phyloP scores from a whole-genome alignment of 2,888 invertebrate species.

The Caenorhabditis parvicauda region DNA sequence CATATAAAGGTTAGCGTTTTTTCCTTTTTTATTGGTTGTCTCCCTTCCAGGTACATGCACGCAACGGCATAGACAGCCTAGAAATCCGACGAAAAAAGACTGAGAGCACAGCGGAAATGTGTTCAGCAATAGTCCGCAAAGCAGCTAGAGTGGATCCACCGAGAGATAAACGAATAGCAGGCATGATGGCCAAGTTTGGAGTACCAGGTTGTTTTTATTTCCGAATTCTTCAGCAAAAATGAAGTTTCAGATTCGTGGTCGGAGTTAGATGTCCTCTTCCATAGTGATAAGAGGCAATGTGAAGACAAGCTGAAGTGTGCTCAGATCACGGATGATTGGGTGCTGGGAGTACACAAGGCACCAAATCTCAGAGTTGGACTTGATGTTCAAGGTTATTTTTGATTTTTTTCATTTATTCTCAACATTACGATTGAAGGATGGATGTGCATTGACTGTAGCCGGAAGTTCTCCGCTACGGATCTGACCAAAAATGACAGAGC shows the following conservation, averaged over 20 bases:
- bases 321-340: constrained; percentile 14
- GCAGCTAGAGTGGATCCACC: constrained; percentile 11
- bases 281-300: no score
- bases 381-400: no score
- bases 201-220: no score
- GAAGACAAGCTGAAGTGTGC: neutral
- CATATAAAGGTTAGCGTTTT: no score
- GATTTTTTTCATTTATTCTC: no score
- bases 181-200: no score
- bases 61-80: constrained; percentile 18
- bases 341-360: constrained; percentile 14
- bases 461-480: neutral
- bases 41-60: neutral
- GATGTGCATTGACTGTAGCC: no score
- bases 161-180: constrained; percentile 16
- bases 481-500: neutral
- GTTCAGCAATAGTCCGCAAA: constrained; percentile 13
- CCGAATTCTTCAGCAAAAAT: no score
- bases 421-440: no score
- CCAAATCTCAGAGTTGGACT: constrained; percentile 15
- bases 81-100: constrained; percentile 19
- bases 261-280: no score
- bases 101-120: constrained; percentile 9
- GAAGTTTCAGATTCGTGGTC: no score
- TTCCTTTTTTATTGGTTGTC: no score